Percentiles rank a stretch among this genome's conserved stretches.
These are phyloP conservation scores for Chaetodon trifasciatus DNA, from an alignment of 2,797 vertebrate genomes.

Conservation along the genomic window DNA sequence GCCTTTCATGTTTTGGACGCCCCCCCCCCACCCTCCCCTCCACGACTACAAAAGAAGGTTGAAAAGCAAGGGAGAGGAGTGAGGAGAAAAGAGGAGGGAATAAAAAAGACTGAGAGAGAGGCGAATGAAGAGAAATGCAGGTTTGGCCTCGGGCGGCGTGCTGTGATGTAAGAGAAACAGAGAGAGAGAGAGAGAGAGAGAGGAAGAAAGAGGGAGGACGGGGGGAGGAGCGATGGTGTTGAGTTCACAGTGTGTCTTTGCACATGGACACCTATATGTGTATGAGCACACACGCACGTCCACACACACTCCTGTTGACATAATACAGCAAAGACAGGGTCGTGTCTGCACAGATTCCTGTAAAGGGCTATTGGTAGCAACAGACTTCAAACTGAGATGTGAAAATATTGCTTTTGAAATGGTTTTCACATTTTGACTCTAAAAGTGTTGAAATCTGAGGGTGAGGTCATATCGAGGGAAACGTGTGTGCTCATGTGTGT, in stretches of 20 bases:
- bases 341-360: constrained; percentile 94
- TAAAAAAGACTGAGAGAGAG: constrained; percentile 48
- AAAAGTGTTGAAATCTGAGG: constrained; percentile 54
- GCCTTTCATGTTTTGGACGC: constrained; percentile 68
- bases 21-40: constrained; percentile 8
- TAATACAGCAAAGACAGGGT: constrained; percentile 87
- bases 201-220: constrained; percentile 42
- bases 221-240: constrained; percentile 69
- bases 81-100: constrained; percentile 56
- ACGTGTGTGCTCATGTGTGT: constrained; percentile 42
- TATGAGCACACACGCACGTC: constrained; percentile 59
- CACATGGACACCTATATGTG: constrained; percentile 81
- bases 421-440: constrained; percentile 50
- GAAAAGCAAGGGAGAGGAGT: constrained; percentile 68
- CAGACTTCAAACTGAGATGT: constrained; percentile 80
- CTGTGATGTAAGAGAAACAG: constrained; percentile 86
- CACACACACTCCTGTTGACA: constrained; percentile 89
- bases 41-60: constrained; percentile 69
- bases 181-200: constrained; percentile 62
- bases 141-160: constrained; percentile 84
- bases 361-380: constrained; percentile 83
- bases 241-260: constrained; percentile 73
- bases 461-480: constrained; percentile 58
- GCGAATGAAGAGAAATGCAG: constrained; percentile 80
- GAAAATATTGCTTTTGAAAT: constrained; percentile 67